phyloP scores from a whole-genome alignment of 2,888 invertebrate species.

The Spilosoma lubricipeda region DNA sequence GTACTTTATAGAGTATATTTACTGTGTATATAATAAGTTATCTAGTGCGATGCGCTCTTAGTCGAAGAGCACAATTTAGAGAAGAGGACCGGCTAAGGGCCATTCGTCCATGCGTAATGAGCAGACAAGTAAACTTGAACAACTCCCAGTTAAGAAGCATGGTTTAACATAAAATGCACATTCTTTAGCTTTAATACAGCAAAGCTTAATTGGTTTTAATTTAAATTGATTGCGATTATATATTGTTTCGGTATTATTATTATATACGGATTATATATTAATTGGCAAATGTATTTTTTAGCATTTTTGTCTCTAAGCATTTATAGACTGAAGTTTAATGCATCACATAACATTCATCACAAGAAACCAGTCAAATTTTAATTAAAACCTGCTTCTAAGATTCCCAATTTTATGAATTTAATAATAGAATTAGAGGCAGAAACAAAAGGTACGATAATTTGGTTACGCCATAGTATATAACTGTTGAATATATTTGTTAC shows the following conservation, averaged over 20 bases:
- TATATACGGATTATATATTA: too few relatives aligned
- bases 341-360: conserved; percentile 81
- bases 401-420: conserved; percentile 60
- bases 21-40: conserved; percentile 79
- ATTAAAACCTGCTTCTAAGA: conserved; percentile 48
- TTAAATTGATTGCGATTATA: conserved; percentile 50
- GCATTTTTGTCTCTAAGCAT: conserved; percentile 62
- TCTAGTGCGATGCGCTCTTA: conserved; percentile 57
- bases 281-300: conserved; percentile 56
- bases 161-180: conserved; percentile 77
- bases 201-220: conserved; percentile 69
- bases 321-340: conserved; percentile 68
- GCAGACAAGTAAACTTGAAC: conserved; percentile 43
- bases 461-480: conserved; percentile 45
- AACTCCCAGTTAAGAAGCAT: conserved; percentile 62
- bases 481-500: conserved; percentile 54
- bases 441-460: conserved; percentile 46
- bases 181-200: conserved; percentile 79
- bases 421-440: conserved; percentile 63
- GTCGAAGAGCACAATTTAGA: conserved; percentile 30
- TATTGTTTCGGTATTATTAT: conserved; percentile 32
- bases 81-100: conserved; percentile 19
- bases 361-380: conserved; percentile 57
- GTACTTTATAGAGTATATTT: conserved; percentile 79
- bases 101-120: conserved; percentile 21